phyloP scores from a whole-genome alignment of 2,113 vertebrate species.

The Elgaria multicarinata region DNA sequence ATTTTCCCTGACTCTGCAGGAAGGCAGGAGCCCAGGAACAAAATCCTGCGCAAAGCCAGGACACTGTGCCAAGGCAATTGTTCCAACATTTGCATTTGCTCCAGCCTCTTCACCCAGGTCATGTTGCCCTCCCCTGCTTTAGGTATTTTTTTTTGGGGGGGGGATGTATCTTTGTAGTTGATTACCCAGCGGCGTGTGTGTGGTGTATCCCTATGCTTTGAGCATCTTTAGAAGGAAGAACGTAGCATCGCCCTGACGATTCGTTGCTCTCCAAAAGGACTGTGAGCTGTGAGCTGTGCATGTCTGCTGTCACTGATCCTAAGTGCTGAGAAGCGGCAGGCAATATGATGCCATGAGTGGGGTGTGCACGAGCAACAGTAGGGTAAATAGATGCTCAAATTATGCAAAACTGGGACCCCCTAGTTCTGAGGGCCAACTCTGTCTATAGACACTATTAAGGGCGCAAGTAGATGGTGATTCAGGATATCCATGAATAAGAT shows the following conservation, averaged over 20 bases:
- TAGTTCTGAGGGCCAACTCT: neutral
- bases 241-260: no score
- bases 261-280: neutral
- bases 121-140: neutral
- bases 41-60: constrained; percentile 66
- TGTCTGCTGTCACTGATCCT: neutral
- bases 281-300: neutral
- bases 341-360: neutral
- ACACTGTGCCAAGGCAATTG: constrained; percentile 64
- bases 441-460: neutral
- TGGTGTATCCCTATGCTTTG: neutral
- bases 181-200: rapidly evolving
- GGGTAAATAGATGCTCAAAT: neutral
- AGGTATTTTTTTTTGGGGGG: neutral
- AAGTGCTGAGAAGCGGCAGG: neutral
- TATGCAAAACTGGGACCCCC: neutral
- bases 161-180: neutral
- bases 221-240: neutral
- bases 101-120: neutral
- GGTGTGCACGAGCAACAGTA: neutral
- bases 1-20: constrained; percentile 72
- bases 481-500: neutral
- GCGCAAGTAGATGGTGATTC: neutral
- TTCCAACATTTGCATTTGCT: constrained; percentile 67
- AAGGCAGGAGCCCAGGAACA: constrained; percentile 72